These are phyloP conservation scores for Ceramica pisi DNA, from an alignment of 2,888 invertebrate genomes.

Conservation along the genomic window DNA sequence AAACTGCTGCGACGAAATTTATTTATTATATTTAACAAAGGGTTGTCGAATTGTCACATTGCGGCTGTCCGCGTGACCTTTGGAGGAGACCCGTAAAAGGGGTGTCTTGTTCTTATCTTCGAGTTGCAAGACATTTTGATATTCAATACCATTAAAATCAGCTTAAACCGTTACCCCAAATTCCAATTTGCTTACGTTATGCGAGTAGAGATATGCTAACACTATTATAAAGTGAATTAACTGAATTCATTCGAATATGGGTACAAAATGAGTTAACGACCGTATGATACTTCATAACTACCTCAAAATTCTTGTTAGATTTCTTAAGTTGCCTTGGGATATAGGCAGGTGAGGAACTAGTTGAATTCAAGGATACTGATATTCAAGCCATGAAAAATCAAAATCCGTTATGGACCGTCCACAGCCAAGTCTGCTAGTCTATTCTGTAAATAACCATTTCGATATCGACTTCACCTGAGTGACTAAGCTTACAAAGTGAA, in stretches of 20 bases:
- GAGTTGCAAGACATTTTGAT: constrained; percentile 14
- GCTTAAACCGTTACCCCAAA: constrained; percentile 4
- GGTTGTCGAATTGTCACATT: not conserved
- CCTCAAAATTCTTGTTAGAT: not conserved
- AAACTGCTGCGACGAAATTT: no score
- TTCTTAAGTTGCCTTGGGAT: not conserved
- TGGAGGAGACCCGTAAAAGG: not conserved
- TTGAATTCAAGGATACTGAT: not conserved
- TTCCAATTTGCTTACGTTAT: constrained; percentile 1
- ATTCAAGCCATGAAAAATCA: not conserved
- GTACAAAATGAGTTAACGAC: not conserved
- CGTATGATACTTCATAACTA: not conserved
- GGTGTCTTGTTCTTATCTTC: constrained; percentile 5
- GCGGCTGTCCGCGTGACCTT: not conserved
- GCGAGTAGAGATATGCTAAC: not conserved
- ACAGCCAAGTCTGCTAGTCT: no score
- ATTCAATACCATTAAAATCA: constrained; percentile 15
- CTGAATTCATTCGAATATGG: not conserved
- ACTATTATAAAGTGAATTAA: not conserved
- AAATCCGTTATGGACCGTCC: not conserved
- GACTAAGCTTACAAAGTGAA: no score
- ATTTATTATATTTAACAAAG: no score
- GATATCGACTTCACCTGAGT: no score
- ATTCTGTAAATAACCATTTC: no score
- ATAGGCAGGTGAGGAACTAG: not conserved